phyloP scores from a whole-genome alignment of 2,113 vertebrate species.

The Microtus richardsoni region DNA sequence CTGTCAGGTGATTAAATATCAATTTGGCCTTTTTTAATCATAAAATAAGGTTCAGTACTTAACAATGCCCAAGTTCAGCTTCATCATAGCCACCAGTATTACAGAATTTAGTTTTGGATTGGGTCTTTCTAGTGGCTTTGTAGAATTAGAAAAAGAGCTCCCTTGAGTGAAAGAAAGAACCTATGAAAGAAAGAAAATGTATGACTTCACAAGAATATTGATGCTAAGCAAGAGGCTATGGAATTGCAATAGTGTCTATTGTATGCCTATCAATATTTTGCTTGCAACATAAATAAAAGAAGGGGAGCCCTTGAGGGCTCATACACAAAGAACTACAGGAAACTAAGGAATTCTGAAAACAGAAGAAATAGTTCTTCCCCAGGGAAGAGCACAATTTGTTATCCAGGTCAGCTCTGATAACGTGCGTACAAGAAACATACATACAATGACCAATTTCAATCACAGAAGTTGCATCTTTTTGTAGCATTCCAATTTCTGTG shows the following conservation, averaged over 20 bases:
- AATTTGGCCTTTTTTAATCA: conserved; percentile 62
- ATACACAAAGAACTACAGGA: neutral
- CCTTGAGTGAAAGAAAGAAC: conserved; percentile 68
- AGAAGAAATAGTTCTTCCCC: neutral
- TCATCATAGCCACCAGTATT: neutral
- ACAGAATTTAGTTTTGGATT: conserved; percentile 76
- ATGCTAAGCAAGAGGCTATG: neutral
- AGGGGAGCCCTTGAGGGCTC: neutral
- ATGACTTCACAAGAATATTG: neutral
- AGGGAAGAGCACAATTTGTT: neutral
- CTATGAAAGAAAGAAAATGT: conserved; percentile 62
- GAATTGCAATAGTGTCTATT: conserved; percentile 62
- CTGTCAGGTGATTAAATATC: conserved; percentile 69
- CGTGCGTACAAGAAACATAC: neutral
- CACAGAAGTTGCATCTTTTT: conserved; percentile 55
- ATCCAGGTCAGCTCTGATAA: neutral
- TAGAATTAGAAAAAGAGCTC: conserved; percentile 81
- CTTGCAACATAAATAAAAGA: conserved; percentile 31
- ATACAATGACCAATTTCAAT: conserved; percentile 41
- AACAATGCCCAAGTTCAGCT: conserved; percentile 20
- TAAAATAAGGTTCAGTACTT: conserved; percentile 50
- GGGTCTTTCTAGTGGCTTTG: conserved; percentile 76
- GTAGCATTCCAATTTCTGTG: conserved; percentile 43
- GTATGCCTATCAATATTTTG: conserved; percentile 44
- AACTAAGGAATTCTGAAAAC: neutral